Percentiles rank a stretch among this genome's conserved stretches.
Evolutionary conservation across 2,888 invertebrate species (phyloP).

Genomic region (Pseudococcus jackbeardsleyi): DNA sequence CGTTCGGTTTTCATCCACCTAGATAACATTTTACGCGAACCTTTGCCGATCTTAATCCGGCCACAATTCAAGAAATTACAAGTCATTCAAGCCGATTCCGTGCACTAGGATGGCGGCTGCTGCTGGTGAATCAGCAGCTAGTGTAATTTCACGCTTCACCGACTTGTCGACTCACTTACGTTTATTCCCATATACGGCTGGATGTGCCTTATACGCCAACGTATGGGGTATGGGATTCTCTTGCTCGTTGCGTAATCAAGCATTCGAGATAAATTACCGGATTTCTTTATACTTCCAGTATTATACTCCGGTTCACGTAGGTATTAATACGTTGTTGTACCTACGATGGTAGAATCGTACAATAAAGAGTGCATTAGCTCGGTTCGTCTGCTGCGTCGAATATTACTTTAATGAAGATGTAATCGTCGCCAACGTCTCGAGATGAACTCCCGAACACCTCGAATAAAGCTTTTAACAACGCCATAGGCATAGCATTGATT

Average conservation of each 20-base stretch:
- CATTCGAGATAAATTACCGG: slow-evolving; percentile 44
- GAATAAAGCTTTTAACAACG: no score
- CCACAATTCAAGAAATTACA: slow-evolving; percentile 46
- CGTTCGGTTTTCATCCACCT: not conserved
- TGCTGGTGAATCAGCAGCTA: slow-evolving; percentile 45
- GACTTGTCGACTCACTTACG: slow-evolving; percentile 45
- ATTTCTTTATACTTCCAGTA: not conserved
- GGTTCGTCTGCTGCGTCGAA: no score
- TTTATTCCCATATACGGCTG: not conserved
- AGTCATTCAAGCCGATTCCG: slow-evolving; percentile 15
- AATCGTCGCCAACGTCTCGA: no score
- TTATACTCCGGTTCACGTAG: slow-evolving; percentile 7
- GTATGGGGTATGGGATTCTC: not conserved
- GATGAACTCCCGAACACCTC: no score
- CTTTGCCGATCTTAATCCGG: not conserved
- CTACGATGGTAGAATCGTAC: no score
- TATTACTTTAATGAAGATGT: no score
- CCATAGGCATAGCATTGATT: no score
- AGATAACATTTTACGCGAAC: slow-evolving; percentile 14
- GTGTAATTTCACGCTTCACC: slow-evolving; percentile 44
- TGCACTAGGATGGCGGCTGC: not conserved
- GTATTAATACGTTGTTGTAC: not conserved
- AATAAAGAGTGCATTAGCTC: no score
- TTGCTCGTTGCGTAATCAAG: slow-evolving; percentile 26
- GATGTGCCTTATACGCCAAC: not conserved